Percentiles rank a stretch among this genome's conserved stretches.
These are phyloP conservation scores for Cossypha caffra DNA, from an alignment of 2,797 vertebrate genomes.

Conservation along the genomic window DNA sequence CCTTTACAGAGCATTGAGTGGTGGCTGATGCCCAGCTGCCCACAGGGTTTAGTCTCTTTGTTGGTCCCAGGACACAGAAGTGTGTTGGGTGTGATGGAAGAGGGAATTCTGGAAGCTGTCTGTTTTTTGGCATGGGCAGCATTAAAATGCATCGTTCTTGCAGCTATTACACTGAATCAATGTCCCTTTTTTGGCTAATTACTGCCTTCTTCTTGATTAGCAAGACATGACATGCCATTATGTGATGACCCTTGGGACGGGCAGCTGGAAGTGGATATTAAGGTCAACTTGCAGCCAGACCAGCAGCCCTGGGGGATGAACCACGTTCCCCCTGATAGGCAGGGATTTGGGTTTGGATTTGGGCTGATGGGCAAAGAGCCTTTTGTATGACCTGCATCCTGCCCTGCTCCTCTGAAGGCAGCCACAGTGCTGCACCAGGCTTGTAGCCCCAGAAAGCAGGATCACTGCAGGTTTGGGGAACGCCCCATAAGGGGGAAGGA, in stretches of 20 bases:
- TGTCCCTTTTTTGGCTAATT: neutral
- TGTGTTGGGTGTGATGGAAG: neutral
- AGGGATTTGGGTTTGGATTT: neutral
- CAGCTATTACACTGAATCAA: neutral
- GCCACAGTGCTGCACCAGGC: rapidly evolving
- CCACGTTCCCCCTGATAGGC: neutral
- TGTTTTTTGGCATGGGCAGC: rapidly evolving
- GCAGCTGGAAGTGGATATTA: neutral
- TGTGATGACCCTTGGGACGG: neutral
- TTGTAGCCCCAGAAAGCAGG: neutral
- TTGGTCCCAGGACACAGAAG: too few relatives aligned
- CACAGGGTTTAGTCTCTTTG: neutral
- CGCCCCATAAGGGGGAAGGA: neutral
- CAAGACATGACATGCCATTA: neutral
- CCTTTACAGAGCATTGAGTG: neutral
- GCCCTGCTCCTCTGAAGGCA: neutral
- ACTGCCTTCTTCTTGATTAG: neutral
- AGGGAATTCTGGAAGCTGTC: neutral
- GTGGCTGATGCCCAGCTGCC: neutral
- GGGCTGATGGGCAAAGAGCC: neutral
- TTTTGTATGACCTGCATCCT: neutral
- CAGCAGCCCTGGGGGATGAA: neutral
- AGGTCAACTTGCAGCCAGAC: neutral
- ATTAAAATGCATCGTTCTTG: neutral
- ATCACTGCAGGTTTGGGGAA: neutral